phyloP scores from a whole-genome alignment of 2,797 vertebrate genomes.

The Tachyglossus aculeatus region DNA sequence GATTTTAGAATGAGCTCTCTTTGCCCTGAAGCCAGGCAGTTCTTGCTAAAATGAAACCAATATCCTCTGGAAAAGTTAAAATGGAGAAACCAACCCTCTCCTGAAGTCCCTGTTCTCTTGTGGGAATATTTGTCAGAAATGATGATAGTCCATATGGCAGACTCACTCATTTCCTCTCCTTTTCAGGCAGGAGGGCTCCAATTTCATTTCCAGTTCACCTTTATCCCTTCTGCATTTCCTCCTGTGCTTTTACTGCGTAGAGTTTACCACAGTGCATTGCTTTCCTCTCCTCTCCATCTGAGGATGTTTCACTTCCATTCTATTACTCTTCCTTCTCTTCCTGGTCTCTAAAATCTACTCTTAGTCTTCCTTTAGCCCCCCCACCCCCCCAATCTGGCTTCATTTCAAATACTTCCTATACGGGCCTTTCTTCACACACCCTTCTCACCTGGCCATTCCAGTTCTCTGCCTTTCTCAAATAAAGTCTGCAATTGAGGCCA shows the following conservation, averaged over 20 bases:
- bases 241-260: no score
- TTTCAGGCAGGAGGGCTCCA: neutral
- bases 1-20: conserved; percentile 16
- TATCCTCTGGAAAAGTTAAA: conserved; percentile 19
- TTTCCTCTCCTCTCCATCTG: neutral
- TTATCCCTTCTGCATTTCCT: no score
- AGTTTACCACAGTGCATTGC: neutral
- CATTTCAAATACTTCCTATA: neutral
- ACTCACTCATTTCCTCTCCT: neutral
- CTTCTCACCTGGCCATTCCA: neutral
- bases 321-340: conserved; percentile 1
- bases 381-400: conserved; percentile 17
- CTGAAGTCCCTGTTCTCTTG: neutral
- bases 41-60: conserved; percentile 29
- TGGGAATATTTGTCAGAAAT: neutral
- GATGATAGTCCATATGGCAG: neutral
- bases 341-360: neutral
- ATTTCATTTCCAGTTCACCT: conserved; percentile 1
- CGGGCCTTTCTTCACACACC: neutral
- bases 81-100: neutral
- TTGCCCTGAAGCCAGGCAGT: conserved; percentile 26
- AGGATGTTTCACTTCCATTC: neutral
- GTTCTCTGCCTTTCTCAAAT: neutral
- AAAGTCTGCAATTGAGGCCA: no score
- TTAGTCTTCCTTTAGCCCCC: conserved; percentile 21